Base-by-base conservation (phyloP, 2,113 vertebrate genomes). In the Morone saxatilis region DNA sequence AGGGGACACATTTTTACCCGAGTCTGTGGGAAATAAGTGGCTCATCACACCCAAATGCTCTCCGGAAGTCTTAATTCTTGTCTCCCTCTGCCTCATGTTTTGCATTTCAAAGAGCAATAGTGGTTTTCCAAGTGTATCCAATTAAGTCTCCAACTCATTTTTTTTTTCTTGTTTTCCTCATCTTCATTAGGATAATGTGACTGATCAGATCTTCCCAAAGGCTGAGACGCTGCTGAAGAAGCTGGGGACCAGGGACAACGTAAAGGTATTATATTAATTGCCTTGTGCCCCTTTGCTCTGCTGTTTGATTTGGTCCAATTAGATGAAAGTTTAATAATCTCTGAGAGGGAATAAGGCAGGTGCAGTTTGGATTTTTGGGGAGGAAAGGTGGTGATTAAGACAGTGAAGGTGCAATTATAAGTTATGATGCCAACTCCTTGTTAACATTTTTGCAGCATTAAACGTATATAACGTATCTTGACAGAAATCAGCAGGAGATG, bases 211-310 rank as follows among this genome's bases (percentile, higher is more conserved):
- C 22, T 41, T 93, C 45, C 89, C 73, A 73, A 91, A 70, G 22
- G 76, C 85, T 5, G 85, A 94, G 75, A 83, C 59, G 66, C 95
- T 98, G 81, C 95, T 98, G 96, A 97, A 96, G 84, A 96, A 96
- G 59, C 87, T 99, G 79, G 97, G 97, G 86, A 97, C 96, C n/a
- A 97, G 95, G 89, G 94, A 96, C 89, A 98, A 97, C 0, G 95
- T 98, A 31, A 99, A 99, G 97, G 98, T 99, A 97, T 84, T 57
- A 4, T 38, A 41, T 67, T 85, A 77, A 90, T 80, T 60, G 19
- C 57, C 1, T 0, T 4, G 11, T 40, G 22, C 54, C 5, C 9
- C 2, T 74, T 77, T 66, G n/a, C 62, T 67, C 41, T 31, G 1
- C 20, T 50, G 40, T 66, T 48, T 47, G 36, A 74, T 57, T 38